A percentile compares a stretch with the other conserved stretches of the same genome.
phyloP scores from a whole-genome alignment of 2,113 vertebrate species.

The Meles meles region DNA sequence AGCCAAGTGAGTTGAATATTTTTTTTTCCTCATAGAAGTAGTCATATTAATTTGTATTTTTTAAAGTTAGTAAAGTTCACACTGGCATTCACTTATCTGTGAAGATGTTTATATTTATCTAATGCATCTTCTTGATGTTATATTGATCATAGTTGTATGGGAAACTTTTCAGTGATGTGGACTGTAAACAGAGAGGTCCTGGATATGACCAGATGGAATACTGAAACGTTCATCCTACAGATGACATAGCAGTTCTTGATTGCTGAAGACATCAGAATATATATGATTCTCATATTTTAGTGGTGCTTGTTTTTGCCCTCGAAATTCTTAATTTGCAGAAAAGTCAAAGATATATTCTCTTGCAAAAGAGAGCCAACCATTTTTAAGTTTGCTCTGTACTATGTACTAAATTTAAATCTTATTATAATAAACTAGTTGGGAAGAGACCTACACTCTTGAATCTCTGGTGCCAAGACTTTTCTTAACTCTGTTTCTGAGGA shows the following conservation, averaged over 20 bases:
- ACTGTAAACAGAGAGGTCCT: background rate
- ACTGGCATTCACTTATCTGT: background rate
- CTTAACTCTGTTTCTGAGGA: background rate
- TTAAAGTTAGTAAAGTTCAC: background rate
- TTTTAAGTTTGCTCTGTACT: background rate
- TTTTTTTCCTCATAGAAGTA: background rate
- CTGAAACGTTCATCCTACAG: background rate
- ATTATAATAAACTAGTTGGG: background rate
- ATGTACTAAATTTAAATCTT: conserved; percentile 4
- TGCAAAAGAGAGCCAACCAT: background rate
- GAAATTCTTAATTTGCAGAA: background rate
- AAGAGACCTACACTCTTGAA: background rate
- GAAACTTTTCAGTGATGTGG: background rate
- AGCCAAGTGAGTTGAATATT: background rate
- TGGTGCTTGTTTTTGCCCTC: background rate
- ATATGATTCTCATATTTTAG: background rate
- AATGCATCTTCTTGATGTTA: background rate
- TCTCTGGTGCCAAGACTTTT: background rate
- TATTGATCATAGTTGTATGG: background rate
- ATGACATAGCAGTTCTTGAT: background rate
- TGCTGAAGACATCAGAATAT: background rate
- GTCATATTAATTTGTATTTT: background rate
- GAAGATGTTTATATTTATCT: background rate
- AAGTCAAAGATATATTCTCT: background rate
- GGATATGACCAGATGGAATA: background rate